phyloP scores from a whole-genome alignment of 2,113 vertebrate species.

The Microcebus jonahi region DNA sequence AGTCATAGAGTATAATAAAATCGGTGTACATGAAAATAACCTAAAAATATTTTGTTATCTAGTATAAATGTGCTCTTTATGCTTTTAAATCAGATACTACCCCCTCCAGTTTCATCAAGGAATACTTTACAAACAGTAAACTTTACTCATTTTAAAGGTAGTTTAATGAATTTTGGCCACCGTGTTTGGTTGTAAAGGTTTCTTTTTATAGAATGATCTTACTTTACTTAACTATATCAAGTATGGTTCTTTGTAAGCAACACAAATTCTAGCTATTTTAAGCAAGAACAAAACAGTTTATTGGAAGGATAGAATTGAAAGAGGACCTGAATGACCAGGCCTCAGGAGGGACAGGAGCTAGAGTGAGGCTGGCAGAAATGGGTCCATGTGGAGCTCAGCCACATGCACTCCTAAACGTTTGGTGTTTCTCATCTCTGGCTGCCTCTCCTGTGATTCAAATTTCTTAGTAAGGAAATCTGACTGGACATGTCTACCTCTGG shows the following conservation, averaged over 20 bases:
- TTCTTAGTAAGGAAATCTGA: neutral
- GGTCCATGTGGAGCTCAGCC: neutral
- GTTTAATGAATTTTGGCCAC: constrained; percentile 41
- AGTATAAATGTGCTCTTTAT: constrained; percentile 24
- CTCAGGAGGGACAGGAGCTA: neutral
- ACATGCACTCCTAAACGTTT: neutral
- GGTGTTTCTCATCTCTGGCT: neutral
- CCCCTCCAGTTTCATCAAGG: neutral
- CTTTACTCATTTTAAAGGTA: constrained; percentile 5
- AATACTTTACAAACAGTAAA: constrained; percentile 40
- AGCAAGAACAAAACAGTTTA: neutral
- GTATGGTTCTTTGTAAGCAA: constrained; percentile 29
- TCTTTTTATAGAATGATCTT: constrained; percentile 3
- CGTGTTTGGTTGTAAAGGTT: constrained; percentile 41
- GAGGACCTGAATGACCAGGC: neutral
- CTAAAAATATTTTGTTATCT: constrained; percentile 46
- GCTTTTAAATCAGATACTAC: constrained; percentile 51
- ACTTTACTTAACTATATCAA: neutral
- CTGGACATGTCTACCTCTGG: neutral
- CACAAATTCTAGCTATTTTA: constrained; percentile 49
- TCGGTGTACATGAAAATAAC: constrained; percentile 20
- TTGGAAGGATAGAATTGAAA: neutral
- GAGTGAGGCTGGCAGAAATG: neutral
- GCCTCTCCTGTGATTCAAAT: neutral
- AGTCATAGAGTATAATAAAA: neutral